phyloP scores from a whole-genome alignment of 2,113 vertebrate species.

The Motacilla alba region DNA sequence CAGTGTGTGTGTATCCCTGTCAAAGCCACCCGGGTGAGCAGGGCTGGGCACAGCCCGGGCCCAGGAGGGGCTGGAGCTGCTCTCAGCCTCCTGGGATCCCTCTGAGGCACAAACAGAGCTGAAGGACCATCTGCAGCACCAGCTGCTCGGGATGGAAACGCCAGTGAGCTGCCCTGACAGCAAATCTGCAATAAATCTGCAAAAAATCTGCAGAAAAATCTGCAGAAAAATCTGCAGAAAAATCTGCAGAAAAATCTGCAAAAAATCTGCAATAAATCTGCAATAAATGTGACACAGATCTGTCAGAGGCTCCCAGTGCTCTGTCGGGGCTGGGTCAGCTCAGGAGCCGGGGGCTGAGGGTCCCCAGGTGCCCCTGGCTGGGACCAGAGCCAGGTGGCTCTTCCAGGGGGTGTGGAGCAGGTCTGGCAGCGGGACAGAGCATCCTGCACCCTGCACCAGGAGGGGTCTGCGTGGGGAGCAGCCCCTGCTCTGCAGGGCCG shows the following conservation, averaged over 20 bases:
- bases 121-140: background rate
- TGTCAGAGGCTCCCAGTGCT: fast-evolving
- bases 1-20: fast-evolving
- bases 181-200: background rate
- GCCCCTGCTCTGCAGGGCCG: background rate
- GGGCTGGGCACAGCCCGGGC: fast-evolving
- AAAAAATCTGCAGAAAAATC: too few relatives aligned
- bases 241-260: too few relatives aligned
- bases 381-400: too few relatives aligned
- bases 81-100: background rate
- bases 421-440: too few relatives aligned
- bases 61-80: background rate
- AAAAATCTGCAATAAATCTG: background rate
- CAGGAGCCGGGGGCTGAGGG: background rate
- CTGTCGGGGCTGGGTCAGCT: background rate
- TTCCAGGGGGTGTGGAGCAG: too few relatives aligned
- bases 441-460: too few relatives aligned
- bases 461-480: background rate
- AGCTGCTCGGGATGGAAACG: background rate
- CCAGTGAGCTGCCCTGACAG: background rate
- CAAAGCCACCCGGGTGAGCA: fast-evolving
- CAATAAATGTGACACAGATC: background rate
- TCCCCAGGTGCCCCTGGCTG: background rate
- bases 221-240: too few relatives aligned
- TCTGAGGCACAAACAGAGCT: background rate